Conservation (phyloP, 2,797 vertebrate species). For the Phoeniculus purpureus region DNA sequence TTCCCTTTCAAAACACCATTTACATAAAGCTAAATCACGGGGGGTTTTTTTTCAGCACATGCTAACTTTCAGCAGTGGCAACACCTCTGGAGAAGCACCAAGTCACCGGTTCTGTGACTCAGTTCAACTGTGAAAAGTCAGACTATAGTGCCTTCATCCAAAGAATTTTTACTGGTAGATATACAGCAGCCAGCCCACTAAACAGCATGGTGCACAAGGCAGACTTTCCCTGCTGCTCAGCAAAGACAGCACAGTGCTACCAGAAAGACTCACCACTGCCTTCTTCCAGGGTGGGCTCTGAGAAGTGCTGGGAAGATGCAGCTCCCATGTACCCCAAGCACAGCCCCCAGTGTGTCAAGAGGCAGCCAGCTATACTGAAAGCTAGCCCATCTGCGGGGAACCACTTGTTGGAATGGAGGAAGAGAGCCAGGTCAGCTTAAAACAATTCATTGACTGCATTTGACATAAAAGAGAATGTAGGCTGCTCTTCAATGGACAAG, state of each 20-base stretch:
- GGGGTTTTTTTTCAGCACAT: not conserved
- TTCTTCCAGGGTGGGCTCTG: not conserved
- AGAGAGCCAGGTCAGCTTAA: not conserved
- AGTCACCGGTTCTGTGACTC: no score
- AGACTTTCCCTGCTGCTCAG: not conserved
- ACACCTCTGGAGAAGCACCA: not conserved
- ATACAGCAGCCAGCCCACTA: not conserved
- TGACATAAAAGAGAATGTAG: not conserved
- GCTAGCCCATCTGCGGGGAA: not conserved
- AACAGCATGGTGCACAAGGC: not conserved
- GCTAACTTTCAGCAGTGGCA: not conserved
- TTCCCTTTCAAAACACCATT: not conserved
- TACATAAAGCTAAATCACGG: not conserved
- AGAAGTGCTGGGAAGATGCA: not conserved
- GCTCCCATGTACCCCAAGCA: not conserved
- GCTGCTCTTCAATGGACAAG: not conserved
- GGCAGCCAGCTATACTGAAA: not conserved
- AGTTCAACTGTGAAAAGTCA: no score
- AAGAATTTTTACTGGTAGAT: not conserved
- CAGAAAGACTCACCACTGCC: not conserved
- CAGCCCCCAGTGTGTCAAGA: not conserved
- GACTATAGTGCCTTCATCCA: not conserved
- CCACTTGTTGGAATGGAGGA: not conserved
- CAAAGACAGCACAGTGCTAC: not conserved
- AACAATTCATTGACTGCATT: not conserved